Base-by-base conservation (phyloP, 2,888 invertebrate genomes). In the Unio delphinus region DNA sequence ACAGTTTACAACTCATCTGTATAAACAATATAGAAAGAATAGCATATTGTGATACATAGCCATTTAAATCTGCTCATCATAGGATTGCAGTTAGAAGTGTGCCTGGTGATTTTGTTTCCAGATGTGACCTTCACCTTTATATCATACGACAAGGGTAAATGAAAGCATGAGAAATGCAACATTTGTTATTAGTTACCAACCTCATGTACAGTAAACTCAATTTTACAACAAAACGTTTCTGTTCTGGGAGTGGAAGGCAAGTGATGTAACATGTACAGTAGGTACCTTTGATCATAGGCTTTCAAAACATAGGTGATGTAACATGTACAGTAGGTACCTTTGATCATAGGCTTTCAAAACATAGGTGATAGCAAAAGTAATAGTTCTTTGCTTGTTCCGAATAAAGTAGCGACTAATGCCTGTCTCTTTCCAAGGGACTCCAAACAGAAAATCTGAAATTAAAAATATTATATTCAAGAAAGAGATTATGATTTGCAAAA, bases 291-390 rank as follows among this genome's bases (percentile, higher is more conserved):
- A 89, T 96, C 94, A 83, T 95, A 94, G 73, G 94, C 93, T 83
- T 94, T 94, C 71, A 96, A 92, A 83, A 96, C 94, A 78, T 98
- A 91, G 1, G 98, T 98, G 69, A 98, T 92, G 23, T 23, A 23
- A 23, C 23, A 23, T 23, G 23, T 23, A 23, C 23, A 6, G 30
- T 30, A 90, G 92, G 91, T 91, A 97, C 94, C 93, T 92, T 84
- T 93, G 92, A 89, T 96, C 94, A 83, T 95, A 94, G 73, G 94
- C 93, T 83, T 94, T 94, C 71, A 96, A 92, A 83, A 96, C 94
- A 78, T 98, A 91, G 1, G 98, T 98, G 69, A 98, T 92, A 17
- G 97, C 96, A 88, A 95, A 98, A 85, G 96, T 96, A 30, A 98
- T 92, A 20, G 96, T 93, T 67, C 97, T 92, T 74, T 96, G 95